Conservation (phyloP, 2,888 invertebrate species). For the Syritta pipiens region DNA sequence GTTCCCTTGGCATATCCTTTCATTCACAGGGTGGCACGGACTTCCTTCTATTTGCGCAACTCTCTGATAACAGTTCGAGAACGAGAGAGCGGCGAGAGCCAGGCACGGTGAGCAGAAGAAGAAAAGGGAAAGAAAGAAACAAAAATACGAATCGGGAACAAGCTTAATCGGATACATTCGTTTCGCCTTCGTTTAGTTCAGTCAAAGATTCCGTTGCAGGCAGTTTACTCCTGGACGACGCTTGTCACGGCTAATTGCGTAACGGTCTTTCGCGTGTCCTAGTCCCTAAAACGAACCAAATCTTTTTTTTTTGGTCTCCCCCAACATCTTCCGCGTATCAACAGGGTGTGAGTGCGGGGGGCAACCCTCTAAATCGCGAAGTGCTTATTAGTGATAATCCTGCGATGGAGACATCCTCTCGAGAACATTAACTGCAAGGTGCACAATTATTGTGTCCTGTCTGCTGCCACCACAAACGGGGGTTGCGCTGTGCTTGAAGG, state of each 20-base stretch:
- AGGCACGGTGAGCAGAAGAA: conserved; percentile 33
- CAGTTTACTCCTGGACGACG: conserved; percentile 39
- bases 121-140: too few relatives aligned
- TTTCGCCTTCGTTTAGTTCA: conserved; percentile 50
- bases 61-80: conserved; percentile 12
- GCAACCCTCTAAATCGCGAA: conserved; percentile 7
- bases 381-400: conserved; percentile 39
- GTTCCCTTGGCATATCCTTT: conserved; percentile 11
- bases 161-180: conserved; percentile 39
- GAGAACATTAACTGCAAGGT: conserved; percentile 20
- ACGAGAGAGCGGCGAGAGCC: conserved; percentile 22
- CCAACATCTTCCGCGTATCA: conserved; percentile 34
- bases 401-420: conserved; percentile 18
- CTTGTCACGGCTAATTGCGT: conserved; percentile 55
- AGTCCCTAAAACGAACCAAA: conserved; percentile 42
- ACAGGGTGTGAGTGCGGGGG: conserved; percentile 36
- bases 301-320: background rate
- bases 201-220: conserved; percentile 60
- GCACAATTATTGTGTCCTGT: conserved; percentile 7
- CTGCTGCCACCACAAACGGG: conserved; percentile 16
- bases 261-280: conserved; percentile 54
- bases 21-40: conserved; percentile 35
- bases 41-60: conserved; percentile 30
- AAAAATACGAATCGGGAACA: conserved; percentile 42
- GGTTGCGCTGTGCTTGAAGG: conserved; percentile 4